phyloP scores from a whole-genome alignment of 2,797 vertebrate species.

The Rhinella marina region DNA sequence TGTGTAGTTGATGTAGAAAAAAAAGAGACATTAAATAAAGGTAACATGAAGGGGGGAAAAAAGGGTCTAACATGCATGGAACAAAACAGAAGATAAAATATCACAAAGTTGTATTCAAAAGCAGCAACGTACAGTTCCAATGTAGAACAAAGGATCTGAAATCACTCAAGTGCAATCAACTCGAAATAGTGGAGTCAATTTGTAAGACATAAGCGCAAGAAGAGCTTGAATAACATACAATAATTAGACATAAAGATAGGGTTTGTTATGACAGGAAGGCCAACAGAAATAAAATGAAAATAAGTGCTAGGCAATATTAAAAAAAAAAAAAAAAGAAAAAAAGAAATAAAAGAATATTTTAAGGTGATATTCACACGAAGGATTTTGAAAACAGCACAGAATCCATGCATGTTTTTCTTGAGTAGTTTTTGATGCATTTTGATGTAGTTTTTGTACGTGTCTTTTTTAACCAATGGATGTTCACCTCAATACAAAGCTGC shows the following conservation, averaged over 20 bases:
- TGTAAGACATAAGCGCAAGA: neutral
- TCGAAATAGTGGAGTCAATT: neutral
- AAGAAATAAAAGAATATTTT: no score
- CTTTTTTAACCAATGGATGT: no score
- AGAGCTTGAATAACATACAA: neutral
- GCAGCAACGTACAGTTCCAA: conserved; percentile 11
- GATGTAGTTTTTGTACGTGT: no score
- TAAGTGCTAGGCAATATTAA: no score
- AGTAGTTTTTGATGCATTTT: no score
- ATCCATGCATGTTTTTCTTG: no score
- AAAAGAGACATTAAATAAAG: neutral
- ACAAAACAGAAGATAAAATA: neutral
- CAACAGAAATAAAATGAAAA: no score
- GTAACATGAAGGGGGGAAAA: neutral
- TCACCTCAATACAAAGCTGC: no score
- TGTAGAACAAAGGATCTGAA: neutral
- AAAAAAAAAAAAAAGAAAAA: no score
- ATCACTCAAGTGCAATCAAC: neutral
- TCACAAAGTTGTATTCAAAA: neutral
- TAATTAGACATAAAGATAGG: neutral
- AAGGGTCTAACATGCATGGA: neutral
- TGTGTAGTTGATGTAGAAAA: conserved; percentile 51
- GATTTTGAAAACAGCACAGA: no score
- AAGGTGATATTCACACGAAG: no score
- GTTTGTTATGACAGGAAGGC: no score